Evolutionary conservation across 2,113 vertebrate species (phyloP), one percentile per base, ranked within the genome.

Genomic region (Tragelaphus imberbis): DNA sequence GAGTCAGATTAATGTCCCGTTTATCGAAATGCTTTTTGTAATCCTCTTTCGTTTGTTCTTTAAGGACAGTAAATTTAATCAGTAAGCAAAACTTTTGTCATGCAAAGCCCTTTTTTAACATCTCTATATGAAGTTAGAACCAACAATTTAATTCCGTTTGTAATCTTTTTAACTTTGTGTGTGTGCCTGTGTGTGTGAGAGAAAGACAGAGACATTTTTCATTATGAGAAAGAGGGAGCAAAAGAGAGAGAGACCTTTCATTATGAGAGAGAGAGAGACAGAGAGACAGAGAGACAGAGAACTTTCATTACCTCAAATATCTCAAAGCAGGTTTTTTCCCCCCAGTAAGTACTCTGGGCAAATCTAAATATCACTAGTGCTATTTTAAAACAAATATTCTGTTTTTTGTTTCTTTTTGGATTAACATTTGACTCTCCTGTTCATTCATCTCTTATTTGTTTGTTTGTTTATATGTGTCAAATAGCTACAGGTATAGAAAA

Each of bases 401-500:
- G 44, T 58, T 87, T 95, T 40, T 94, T 81, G 84, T 97, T 97
- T 93, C 65, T 93, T 82, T 59, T 84, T 68, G 40, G 84, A 80
- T 58, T 65, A 91, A 93, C 55, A 81, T 68, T 96, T 82, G 59
- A 71, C 40, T 95, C n/a, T 40, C 10, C 51, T 89, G 61, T 77
- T 92, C 93, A 90, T 94, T 77, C 75, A 89, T 97, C 84, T 96
- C 91, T 82, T 90, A 36, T 65, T 71, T 84, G 61, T 85, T 90
- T 95, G 82, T 91, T 97, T 97, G 96, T 91, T 93, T 96, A 49
- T 96, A 49, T 68, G 49, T 88, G 89, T 94, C 91, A 94, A 75
- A 89, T 84, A 84, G 88, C 71, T 53, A 80, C 80, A 81, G 59
- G 58, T 84, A 95, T 65, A 87, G 93, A 93, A 92, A 95, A 94